Evolutionary conservation across 2,113 vertebrate genomes (phyloP).

Genomic region (Chlorodrepanis virens): DNA sequence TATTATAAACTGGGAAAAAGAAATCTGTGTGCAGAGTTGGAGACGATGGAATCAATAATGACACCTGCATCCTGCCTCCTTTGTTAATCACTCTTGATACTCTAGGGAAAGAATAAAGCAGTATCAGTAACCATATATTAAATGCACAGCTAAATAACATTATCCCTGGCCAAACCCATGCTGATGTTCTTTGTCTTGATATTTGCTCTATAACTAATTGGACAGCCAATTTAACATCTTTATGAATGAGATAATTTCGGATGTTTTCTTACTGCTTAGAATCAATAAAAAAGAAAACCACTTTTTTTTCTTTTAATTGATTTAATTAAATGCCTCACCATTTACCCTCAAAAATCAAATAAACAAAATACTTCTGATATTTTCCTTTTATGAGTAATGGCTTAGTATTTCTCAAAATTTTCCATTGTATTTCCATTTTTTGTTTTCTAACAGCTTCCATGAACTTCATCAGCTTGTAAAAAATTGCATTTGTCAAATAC

Average conservation of each 20-base stretch:
- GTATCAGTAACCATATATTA: not conserved
- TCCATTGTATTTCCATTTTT: not conserved
- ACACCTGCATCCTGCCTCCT: not conserved
- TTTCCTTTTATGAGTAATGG: not conserved
- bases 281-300: not conserved
- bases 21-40: not conserved
- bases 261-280: not conserved
- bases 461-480: not conserved
- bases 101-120: slow-evolving; percentile 2
- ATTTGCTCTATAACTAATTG: slow-evolving; percentile 2
- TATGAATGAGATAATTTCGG: not conserved
- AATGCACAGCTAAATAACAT: not conserved
- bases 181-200: not conserved
- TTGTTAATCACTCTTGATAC: slow-evolving; percentile 19
- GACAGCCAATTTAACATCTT: not conserved
- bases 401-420: not conserved
- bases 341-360: not conserved
- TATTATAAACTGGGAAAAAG: not conserved
- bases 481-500: not conserved
- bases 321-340: not conserved
- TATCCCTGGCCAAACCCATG: not conserved
- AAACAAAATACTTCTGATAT: not conserved
- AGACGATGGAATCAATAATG: slow-evolving; percentile 18
- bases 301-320: not conserved
- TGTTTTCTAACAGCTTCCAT: not conserved